Percentiles rank a stretch among this genome's conserved stretches.
Evolutionary conservation across 2,113 vertebrate species (phyloP).

Genomic region (crab-eating macaque (Macaca fascicularis)): T2T-MFA8v1.1 NC_088386.1:6463001-6463500

Average conservation of each 20-base stretch:
- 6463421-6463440: background rate
- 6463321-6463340: fast-evolving
- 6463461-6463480: background rate
- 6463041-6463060: background rate
- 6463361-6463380: background rate
- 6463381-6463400: background rate
- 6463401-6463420: fast-evolving
- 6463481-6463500: background rate
- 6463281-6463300: background rate
- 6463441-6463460: background rate
- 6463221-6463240: background rate
- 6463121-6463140: background rate
- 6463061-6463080: background rate
- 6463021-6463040: background rate
- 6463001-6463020: background rate
- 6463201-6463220: background rate
- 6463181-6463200: background rate
- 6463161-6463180: too few species aligned
- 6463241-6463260: background rate
- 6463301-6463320: background rate
- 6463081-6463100: background rate
- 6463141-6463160: background rate
- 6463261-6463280: background rate
- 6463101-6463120: background rate
- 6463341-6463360: background rate